Evolutionary conservation across 2,113 vertebrate genomes (phyloP), one percentile per base, ranked within the genome.

Genomic region (Nipponia nippon): DNA sequence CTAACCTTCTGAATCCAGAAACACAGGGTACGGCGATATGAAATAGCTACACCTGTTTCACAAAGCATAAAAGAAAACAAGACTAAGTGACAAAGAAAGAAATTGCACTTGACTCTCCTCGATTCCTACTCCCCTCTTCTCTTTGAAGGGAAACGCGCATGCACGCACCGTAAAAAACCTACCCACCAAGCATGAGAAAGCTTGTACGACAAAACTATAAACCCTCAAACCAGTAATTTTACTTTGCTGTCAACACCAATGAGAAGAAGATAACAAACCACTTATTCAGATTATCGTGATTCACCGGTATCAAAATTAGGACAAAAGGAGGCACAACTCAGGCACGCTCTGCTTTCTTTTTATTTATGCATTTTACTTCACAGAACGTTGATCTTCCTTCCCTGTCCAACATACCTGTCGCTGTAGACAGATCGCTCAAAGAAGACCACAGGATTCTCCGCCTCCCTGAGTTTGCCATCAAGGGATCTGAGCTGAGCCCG

Each of bases 391-490:
- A 2, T 3, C 10, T 8, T 23, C 22, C 10, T 8, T 23, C 22
- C 3, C 56, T 81, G 42, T 25, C 69, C 72, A 52, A 53, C 38
- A 1, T 94, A 99, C 99, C 99, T 98, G 98, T 99, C 99, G 5
- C 99, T 99, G 97, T 99, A 99, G 71, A 99, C 98, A 8, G 99
- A 99, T 9, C 99, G 97, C 89, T 99, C 99, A 1, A 99, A 99
- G 98, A 99, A 99, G 87, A 99, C 95, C n/a, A 98, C 99, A 0
- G 99, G 99, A 4, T 98, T 96, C 90, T 98, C 98, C 0, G 96
- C 98, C 19, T 99, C 97, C 27, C n/a, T 87, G 16, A 98, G 97
- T 44, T 98, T 99, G 67, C 98, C 98, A 0, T 97, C 97, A 49
- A 99, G 97, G 36, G 97, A 96, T 1, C 55, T 72, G 22, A 99